A percentile compares a stretch with the other conserved stretches of the same genome.
Evolutionary conservation across 2,113 vertebrate species (phyloP).

Genomic region (Ptilorrhoa leucosticta): DNA sequence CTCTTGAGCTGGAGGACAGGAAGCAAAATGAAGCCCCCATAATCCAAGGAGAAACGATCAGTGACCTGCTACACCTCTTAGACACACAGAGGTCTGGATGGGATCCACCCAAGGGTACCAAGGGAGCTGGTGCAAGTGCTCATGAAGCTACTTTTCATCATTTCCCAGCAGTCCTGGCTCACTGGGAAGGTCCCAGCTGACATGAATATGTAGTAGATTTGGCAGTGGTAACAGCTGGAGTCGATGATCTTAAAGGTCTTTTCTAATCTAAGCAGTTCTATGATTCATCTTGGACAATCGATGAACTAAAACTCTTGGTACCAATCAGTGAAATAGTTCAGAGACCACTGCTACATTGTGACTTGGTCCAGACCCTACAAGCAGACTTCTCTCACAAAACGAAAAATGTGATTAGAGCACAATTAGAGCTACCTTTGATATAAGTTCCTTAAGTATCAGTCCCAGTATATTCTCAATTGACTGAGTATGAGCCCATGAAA

Average conservation of each 20-base stretch:
- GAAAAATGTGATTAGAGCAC: not conserved
- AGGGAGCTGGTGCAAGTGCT: not conserved
- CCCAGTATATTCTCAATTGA: not conserved
- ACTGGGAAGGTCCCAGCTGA: not conserved
- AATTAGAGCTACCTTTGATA: not conserved
- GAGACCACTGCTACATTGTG: not conserved
- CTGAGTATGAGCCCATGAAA: not conserved
- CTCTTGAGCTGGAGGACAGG: not conserved
- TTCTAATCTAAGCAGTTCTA: not conserved
- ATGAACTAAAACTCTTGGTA: not conserved
- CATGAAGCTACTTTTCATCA: fast-evolving
- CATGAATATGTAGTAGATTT: not conserved
- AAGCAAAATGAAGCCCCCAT: not conserved
- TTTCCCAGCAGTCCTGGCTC: not conserved
- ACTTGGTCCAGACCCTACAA: not conserved
- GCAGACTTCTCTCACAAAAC: not conserved
- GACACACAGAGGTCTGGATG: not conserved
- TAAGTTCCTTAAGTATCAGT: not conserved
- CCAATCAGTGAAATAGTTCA: not conserved
- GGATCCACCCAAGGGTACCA: not conserved
- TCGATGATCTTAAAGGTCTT: not conserved
- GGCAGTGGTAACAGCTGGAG: not conserved
- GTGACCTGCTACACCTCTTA: not conserved
- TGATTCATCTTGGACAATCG: not conserved
- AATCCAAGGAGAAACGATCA: not conserved